These are phyloP conservation scores for Megaleporinus macrocephalus DNA, from an alignment of 2,113 vertebrate genomes.

Conservation along the genomic window DNA sequence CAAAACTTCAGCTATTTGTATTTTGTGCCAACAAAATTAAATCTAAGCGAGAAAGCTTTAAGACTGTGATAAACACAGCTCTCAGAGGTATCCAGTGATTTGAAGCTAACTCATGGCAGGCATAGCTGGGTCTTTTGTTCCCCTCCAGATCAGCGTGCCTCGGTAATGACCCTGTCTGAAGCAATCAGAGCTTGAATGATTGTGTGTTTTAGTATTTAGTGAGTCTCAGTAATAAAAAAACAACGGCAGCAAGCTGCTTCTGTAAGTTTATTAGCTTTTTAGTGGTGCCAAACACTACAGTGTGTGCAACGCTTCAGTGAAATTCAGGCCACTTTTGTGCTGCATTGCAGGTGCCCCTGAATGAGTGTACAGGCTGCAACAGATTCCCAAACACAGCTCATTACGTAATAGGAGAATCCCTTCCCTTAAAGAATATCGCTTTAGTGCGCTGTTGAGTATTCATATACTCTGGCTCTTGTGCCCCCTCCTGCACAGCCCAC, in stretches of 20 bases:
- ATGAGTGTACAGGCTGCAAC: background rate
- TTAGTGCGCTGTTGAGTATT: background rate
- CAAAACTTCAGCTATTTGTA: background rate
- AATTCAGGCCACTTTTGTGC: conserved; percentile 53
- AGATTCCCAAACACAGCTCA: conserved; percentile 9
- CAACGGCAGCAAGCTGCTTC: background rate
- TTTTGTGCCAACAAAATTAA: background rate
- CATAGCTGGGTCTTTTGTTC: background rate
- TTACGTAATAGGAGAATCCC: conserved; percentile 14
- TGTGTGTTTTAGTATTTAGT: conserved; percentile 1
- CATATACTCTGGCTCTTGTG: too few species aligned
- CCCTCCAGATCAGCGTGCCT: background rate
- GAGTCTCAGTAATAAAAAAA: conserved; percentile 4
- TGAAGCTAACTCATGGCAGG: conserved; percentile 4
- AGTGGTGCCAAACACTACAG: background rate
- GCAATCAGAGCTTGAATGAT: conserved; percentile 14
- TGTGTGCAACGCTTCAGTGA: conserved; percentile 28
- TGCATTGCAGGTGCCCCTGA: conserved; percentile 51
- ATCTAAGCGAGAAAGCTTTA: background rate
- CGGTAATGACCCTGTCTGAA: conserved; percentile 19
- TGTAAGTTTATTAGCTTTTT: background rate
- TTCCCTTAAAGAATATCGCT: background rate
- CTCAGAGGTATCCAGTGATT: background rate
- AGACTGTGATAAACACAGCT: background rate
- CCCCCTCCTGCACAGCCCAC: conserved; percentile 11